These are phyloP conservation scores for Pocillopora verrucosa DNA, from an alignment of 64 coral and sea anemone species.

Conservation along the genomic window DNA sequence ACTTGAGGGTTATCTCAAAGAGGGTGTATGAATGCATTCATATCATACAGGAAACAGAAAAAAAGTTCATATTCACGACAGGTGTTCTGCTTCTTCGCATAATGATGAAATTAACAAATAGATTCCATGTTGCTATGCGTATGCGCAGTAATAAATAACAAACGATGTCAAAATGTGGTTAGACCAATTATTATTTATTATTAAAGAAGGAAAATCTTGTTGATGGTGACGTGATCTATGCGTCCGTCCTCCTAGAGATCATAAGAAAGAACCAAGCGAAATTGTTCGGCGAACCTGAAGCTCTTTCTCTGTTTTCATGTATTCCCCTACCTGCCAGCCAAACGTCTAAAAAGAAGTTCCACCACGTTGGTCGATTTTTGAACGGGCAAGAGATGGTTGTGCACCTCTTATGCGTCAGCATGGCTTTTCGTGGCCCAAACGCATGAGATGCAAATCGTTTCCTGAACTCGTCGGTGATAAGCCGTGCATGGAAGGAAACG, in stretches of 20 bases:
- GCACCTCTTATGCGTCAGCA: background rate
- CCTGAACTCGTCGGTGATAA: background rate
- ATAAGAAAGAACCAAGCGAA: background rate
- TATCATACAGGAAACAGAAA: too few relatives aligned
- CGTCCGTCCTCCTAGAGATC: too few relatives aligned
- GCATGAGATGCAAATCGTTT: conserved; percentile 26
- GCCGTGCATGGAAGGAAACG: too few relatives aligned
- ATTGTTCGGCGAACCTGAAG: conserved; percentile 48
- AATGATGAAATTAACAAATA: too few relatives aligned
- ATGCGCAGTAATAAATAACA: too few relatives aligned
- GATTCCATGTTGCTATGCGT: too few relatives aligned
- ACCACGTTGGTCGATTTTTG: conserved; percentile 53
- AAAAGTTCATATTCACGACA: too few relatives aligned
- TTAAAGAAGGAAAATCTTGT: too few relatives aligned
- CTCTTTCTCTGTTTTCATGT: conserved; percentile 56
- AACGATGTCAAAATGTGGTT: too few relatives aligned
- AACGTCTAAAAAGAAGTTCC: background rate
- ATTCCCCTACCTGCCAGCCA: conserved; percentile 47
- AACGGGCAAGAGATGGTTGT: conserved; percentile 52
- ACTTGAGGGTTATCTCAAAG: conserved; percentile 72
- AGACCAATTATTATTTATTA: too few relatives aligned
- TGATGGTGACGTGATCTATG: too few relatives aligned
- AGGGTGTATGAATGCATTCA: conserved; percentile 13
- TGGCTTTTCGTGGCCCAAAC: conserved; percentile 13
- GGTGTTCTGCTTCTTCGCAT: too few relatives aligned